Base-by-base conservation (phyloP, 2,888 invertebrate species). In the Acronicta leporina region DNA sequence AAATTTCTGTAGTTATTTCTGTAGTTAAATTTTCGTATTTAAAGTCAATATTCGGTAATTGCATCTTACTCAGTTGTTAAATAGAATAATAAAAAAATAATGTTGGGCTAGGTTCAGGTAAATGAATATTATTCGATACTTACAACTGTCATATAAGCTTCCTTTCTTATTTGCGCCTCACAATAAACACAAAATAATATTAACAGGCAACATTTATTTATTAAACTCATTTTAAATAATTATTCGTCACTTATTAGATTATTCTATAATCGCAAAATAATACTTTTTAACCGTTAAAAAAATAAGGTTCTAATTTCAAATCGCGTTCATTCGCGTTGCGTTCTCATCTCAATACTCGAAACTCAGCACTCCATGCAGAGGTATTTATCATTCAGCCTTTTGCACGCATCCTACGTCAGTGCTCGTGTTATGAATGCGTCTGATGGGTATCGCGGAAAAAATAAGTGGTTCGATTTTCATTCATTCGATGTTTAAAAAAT, bases 361-460 rank as follows among this genome's bases (percentile, higher is more conserved):
- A 60, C 60, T 51, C 73, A 59, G 51, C 62, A 65, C 72, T 47
- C 51, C 54, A 52, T 45, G 68, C 77, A 68, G 45, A 61, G 68
- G 79, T 63, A 74, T 81, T 73, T 75, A 80, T 75, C 51, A 68
- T 67, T 66, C 61, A 59, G 53, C 67, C 50, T 65, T 55, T 59
- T 74, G 63, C 71, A 77, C 70, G 70, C 72, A 75, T 64, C 45
- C 52, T 58, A 63, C 75, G 77, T 63, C 75, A 68, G 40, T 33
- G 50, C n/a, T 56, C 63, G 62, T 59, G 68, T 68, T 41, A 51
- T 53, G 73, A 73, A 68, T 73, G 51, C 57, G 46, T 11, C 33
- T 25, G 54, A 54, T 52, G 43, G 35, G 40, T 54, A 52, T 61
- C 43, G 49, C 58, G 72, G 69, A 60, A 71, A 33, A 53, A 71